Evolutionary conservation across 2,888 invertebrate genomes (phyloP).

Genomic region (Dasypolia templi): DNA sequence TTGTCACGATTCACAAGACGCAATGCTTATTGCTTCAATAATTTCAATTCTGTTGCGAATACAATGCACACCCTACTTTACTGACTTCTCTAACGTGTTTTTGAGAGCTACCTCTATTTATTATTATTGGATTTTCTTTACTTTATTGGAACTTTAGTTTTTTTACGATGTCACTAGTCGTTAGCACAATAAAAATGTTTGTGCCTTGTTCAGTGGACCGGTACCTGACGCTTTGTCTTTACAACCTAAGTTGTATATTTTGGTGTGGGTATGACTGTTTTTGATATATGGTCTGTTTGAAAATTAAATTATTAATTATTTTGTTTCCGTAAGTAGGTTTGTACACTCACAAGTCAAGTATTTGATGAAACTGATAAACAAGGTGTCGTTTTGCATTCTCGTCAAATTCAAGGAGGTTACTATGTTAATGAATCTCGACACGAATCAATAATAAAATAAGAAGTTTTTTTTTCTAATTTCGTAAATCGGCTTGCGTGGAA

Average conservation of each 20-base stretch:
- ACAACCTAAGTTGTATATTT: conserved; percentile 72
- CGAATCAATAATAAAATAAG: too few relatives aligned
- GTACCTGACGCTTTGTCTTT: conserved; percentile 72
- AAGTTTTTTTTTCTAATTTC: too few relatives aligned
- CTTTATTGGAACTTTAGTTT: conserved; percentile 59
- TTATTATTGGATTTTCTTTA: conserved; percentile 66
- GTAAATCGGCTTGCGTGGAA: too few relatives aligned
- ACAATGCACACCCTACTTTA: conserved; percentile 55
- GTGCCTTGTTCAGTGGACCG: conserved; percentile 47
- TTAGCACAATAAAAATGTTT: conserved; percentile 66
- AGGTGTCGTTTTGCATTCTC: too few relatives aligned
- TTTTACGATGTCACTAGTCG: conserved; percentile 63
- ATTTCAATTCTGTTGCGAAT: conserved; percentile 58
- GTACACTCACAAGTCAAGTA: too few relatives aligned
- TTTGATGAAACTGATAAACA: neutral
- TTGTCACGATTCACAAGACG: conserved; percentile 62
- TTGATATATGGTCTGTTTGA: conserved; percentile 37
- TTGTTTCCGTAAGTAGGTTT: too few relatives aligned
- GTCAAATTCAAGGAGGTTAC: too few relatives aligned
- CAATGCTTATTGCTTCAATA: conserved; percentile 69
- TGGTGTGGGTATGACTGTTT: conserved; percentile 82
- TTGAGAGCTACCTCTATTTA: conserved; percentile 57
- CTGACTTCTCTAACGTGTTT: conserved; percentile 34
- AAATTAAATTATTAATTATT: too few relatives aligned
- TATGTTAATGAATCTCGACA: too few relatives aligned